These are phyloP conservation scores for Vandiemenella viatica DNA, from an alignment of 2,888 invertebrate species.

Conservation along the genomic window DNA sequence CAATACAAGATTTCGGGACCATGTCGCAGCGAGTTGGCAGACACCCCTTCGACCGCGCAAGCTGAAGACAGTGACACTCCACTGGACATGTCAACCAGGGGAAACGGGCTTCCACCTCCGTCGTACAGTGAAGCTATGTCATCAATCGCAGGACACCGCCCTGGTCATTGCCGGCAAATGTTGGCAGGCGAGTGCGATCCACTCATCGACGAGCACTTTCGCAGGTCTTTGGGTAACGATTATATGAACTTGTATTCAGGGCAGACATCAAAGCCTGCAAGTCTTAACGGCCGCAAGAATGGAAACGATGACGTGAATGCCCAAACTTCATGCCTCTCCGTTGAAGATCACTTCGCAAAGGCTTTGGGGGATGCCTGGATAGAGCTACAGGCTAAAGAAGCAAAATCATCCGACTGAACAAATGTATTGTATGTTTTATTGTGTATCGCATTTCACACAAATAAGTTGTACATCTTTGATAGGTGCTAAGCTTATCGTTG, in stretches of 20 bases:
- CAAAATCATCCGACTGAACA: too few relatives aligned
- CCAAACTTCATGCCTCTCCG: slow-evolving; percentile 36
- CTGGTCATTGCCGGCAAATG: slow-evolving; percentile 12
- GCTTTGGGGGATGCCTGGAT: slow-evolving; percentile 43
- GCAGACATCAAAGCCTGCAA: too few relatives aligned
- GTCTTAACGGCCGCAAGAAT: too few relatives aligned
- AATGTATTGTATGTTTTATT: too few relatives aligned
- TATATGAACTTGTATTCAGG: slow-evolving; percentile 52
- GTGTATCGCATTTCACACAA: too few relatives aligned
- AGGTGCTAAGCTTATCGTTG: too few relatives aligned
- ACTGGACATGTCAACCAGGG: slow-evolving; percentile 36
- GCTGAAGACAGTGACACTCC: too few relatives aligned
- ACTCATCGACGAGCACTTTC: slow-evolving; percentile 89
- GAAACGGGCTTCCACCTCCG: slow-evolving; percentile 38
- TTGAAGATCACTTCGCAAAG: slow-evolving; percentile 86
- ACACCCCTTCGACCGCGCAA: too few relatives aligned
- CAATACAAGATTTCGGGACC: too few relatives aligned
- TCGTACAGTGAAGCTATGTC: slow-evolving; percentile 30
- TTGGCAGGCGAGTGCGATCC: slow-evolving; percentile 44
- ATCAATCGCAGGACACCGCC: slow-evolving; percentile 17
- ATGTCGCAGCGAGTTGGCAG: too few relatives aligned
- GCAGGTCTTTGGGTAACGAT: slow-evolving; percentile 74
- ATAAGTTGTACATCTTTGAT: too few relatives aligned
- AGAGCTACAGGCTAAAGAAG: slow-evolving; percentile 23
- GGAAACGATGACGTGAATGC: too few relatives aligned